A percentile compares a stretch with the other conserved stretches of the same genome.
These are phyloP conservation scores for Platerodrilus igneus DNA, from an alignment of 2,888 invertebrate species.

Conservation along the genomic window DNA sequence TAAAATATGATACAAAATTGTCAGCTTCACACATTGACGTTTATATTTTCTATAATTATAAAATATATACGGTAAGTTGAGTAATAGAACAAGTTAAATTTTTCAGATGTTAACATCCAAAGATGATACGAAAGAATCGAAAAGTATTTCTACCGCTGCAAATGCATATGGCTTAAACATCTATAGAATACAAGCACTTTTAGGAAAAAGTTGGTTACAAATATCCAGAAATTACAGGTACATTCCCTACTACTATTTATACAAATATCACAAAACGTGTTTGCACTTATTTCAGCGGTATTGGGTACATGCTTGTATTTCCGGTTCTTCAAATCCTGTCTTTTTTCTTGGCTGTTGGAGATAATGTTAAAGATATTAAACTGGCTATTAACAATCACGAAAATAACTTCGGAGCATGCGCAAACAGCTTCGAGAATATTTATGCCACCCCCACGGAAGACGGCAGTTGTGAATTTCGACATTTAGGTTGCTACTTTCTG, in stretches of 20 bases:
- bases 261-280: too few relatives aligned
- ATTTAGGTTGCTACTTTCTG: slow-evolving; percentile 61
- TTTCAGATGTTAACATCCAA: too few relatives aligned
- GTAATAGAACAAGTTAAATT: too few relatives aligned
- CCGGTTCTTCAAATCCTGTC: slow-evolving; percentile 75
- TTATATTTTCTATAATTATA: too few relatives aligned
- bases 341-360: slow-evolving; percentile 77
- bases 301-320: slow-evolving; percentile 75
- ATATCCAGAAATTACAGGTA: slow-evolving; percentile 31
- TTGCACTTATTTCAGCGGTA: slow-evolving; percentile 68
- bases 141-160: too few relatives aligned
- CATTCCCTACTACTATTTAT: slow-evolving; percentile 15
- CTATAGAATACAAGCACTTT: slow-evolving; percentile 31
- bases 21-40: too few relatives aligned
- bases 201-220: slow-evolving; percentile 38
- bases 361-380: slow-evolving; percentile 65
- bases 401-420: slow-evolving; percentile 40
- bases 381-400: slow-evolving; percentile 81
- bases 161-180: slow-evolving; percentile 25
- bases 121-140: too few relatives aligned
- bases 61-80: too few relatives aligned
- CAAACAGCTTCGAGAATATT: slow-evolving; percentile 32
- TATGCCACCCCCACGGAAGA: slow-evolving; percentile 45
- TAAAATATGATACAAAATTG: too few relatives aligned
- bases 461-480: slow-evolving; percentile 51